These are phyloP conservation scores for Pteropus alecto DNA, from an alignment of 2,113 vertebrate species.

Conservation along the genomic window DNA sequence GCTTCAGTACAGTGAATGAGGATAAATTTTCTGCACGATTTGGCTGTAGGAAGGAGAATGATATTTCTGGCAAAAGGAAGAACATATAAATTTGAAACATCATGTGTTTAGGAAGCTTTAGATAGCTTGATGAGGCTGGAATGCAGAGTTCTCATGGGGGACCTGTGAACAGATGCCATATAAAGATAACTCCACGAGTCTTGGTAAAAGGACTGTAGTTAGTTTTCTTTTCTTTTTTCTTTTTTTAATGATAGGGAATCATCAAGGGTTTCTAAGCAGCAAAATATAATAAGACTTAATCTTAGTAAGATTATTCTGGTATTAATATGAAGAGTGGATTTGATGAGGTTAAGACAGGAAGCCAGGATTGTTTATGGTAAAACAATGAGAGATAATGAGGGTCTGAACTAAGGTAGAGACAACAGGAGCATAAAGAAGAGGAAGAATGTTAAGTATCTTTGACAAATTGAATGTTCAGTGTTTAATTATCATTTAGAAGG, in stretches of 20 bases:
- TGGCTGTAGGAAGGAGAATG: neutral
- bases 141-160: neutral
- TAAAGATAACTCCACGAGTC: neutral
- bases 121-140: neutral
- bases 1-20: neutral
- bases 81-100: neutral
- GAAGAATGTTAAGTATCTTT: neutral
- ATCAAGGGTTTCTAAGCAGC: neutral
- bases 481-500: neutral
- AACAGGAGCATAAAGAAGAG: neutral
- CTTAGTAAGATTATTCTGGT: neutral
- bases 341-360: neutral
- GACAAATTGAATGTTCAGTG: neutral
- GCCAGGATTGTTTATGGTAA: neutral
- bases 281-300: neutral
- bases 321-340: neutral
- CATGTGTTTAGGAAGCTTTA: neutral
- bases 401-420: neutral
- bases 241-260: neutral
- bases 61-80: neutral
- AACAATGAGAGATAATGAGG: neutral
- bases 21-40: neutral
- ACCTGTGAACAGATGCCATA: neutral
- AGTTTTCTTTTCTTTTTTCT: neutral
- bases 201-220: neutral